Evolutionary conservation across 2,113 vertebrate genomes (phyloP), one percentile per base, ranked within the genome.

Genomic region (Sterna hirundo): DNA sequence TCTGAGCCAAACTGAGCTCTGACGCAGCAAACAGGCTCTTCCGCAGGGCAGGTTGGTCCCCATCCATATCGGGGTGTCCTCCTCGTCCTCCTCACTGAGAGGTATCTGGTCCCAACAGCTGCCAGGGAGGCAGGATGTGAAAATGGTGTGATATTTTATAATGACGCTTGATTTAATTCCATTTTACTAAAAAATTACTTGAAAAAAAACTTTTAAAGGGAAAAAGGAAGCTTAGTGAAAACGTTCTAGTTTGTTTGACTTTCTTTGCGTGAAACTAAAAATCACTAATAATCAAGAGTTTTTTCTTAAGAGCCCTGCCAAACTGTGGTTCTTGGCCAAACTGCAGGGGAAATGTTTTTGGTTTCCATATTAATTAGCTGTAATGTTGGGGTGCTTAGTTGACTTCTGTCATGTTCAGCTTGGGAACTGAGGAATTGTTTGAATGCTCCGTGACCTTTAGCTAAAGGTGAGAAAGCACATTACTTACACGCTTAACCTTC

Each of bases 401-500:
- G 54, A 61, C 52, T 94, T 65, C 60, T 83, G 66, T 86, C 80
- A 20, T 58, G 58, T 79, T 86, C 91, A 60, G 66, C 62, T 42
- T 76, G 78, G 74, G 75, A 93, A 93, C 49, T 54, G 86, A 87
- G 38, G 75, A 70, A 90, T 93, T 87, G 90, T 91, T 91, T 93
- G 95, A 91, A 89, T 83, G 78, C 71, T 93, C 78, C 0, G 0
- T 95, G 96, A 97, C 93, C 91, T 97, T 95, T 81, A 90, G 71
- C 91, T 95, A 66, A 93, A 93, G 93, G 93, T 96, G 93, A 83
- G 83, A 88, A 88, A 87, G 19, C 86, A 65, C 84, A 82, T 94
- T 85, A 84, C 92, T 80, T 89, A 49, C 0, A 10, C 62, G 52
- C 69, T 72, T 97, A 87, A 94, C 91, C 93, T 96, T 97, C 95